Base-by-base conservation (phyloP, 2,113 vertebrate genomes). In the Lipophrys pholis region DNA sequence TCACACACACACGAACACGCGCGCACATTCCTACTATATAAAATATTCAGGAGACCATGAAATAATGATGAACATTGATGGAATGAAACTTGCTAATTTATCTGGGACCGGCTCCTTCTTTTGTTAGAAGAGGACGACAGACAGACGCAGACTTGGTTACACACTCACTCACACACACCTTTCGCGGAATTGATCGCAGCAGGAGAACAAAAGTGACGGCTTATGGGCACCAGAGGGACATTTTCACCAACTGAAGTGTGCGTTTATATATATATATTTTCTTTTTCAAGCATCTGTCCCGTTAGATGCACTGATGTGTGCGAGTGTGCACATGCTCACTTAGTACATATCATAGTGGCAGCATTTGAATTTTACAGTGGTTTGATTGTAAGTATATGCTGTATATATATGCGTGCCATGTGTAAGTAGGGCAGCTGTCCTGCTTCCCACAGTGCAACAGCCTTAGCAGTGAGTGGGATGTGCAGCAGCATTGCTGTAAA, bases 51-150 rank as follows among this genome's bases (percentile, higher is more conserved):
- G 67, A 77, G 57, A 16, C 43, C 59, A 93, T 94, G 86, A 93
- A 94, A 93, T 91, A 93, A 85, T 93, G 82, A 94, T 94, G 92
- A 94, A 88, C 90, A 78, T 87, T 93, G 93, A 93, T 93, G 93
- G 92, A 93, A 92, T 85, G 90, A 93, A 92, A 91, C 91, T 86
- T 76, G 84, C 90, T 93, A 92, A 94, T 94, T 93, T 93, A 91
- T 90, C 85, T 79, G 70, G 75, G 80, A 76, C 59, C 82, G 30
- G 76, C 66, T 75, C 63, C 66, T 55, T 87, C 83, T 76, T 79
- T 79, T 90, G 87, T 91, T 78, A 55, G 69, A 76, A 67, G 65
- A 69, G 60, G 72, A 67, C 53, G 67, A 74, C 66, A 84, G 65
- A 77, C 76, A 62, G 16, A 53, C 43, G 17, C 56, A 73, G 71